Evolutionary conservation across 2,113 vertebrate genomes (phyloP), one percentile per base, ranked within the genome.

Genomic region (Notarius lentiginosus): DNA sequence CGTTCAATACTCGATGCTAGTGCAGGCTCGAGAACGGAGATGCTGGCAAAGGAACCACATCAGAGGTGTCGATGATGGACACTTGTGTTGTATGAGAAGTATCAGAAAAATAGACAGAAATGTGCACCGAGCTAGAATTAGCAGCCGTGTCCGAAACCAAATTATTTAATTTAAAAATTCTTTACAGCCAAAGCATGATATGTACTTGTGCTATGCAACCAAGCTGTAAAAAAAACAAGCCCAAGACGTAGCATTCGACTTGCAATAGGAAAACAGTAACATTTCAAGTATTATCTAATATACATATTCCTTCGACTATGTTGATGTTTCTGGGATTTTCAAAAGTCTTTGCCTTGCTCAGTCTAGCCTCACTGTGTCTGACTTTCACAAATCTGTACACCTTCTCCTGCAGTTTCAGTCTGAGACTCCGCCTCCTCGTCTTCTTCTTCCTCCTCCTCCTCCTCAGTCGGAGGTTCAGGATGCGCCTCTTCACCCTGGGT

Each of bases 301-400:
- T 15, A 12, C 41, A 0, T 41, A 41, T 41, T 70, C 11, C 18
- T 22, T 61, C 1, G 17, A 76, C 70, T 76, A 84, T 1, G 6
- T 22, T 17, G 58, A 61, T 27, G 61, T 76, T 9, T 24, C 41
- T 30, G 18, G 20, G 22, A 68, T 47, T 81, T 81, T 47, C 27
- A 56, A 51, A 85, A 63, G 34, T 58, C 30, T 73, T 60, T 88
- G 24, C 49, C 30, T 22, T 30, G 7, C 2, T 84, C 65, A 66
- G 65, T 27, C 65, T 88, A 70, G 58, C 87, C 0, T 90, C 84
- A 88, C 83, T 85, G 72, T 61, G 51, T 60, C 82, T 92, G 87
- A 89, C 86, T 90, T 58, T 90, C 91, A 88, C 91, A 92, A 34
- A 94, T 93, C 58, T 87, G 81, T 22, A 68, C 81, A 34, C 75